Base-by-base conservation (phyloP, 2,113 vertebrate species). In the Eira barbara region DNA sequence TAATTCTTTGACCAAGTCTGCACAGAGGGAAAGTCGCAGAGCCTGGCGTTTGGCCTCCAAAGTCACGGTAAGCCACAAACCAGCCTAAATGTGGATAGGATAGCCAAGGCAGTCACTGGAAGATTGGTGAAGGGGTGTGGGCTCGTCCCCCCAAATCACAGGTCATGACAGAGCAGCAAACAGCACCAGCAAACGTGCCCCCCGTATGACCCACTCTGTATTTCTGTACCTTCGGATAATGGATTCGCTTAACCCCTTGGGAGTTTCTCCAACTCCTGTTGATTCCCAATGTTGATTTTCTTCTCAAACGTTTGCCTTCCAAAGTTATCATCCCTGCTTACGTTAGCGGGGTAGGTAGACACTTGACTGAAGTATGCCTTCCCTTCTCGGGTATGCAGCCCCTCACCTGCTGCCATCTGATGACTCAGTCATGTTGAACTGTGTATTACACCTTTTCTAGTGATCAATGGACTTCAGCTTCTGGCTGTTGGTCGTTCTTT, bases 101-200 rank as follows among this genome's bases (percentile, higher is more conserved):
- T 0, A 2, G 31, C 18, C 6, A 4, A 42, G 11, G 4, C 18
- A 1, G 59, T 8, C 2, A 13, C 39, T 0, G 10, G 17, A 7
- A 29, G 39, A 29, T 11, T 2, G 4, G 5, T 2, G 71, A 11
- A 0, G n/a, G 17, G n/a, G n/a, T 25, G 25, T 7, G 69, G 52
- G 59, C 6, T 47, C 25, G 14, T 63, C n/a, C 23, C n/a, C 45
- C 4, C 2, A 34, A 42, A 42, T 27, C 1, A 5, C 39, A 10
- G 1, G 2, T 21, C 17, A 2, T 6, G 27, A 10, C 2, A 2
- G 2, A 45, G 49, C 27, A 2, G 17, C 2, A 0, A 3, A 2
- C 4, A 11, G 0, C 25, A 23, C 21, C 15, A 6, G 1, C 27
- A 23, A 47, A 17, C 2, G 0, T 0, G 14, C 1, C 2, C 17